Conservation (phyloP, 2,888 invertebrate species). For the Himalopsyche tibetana region DNA sequence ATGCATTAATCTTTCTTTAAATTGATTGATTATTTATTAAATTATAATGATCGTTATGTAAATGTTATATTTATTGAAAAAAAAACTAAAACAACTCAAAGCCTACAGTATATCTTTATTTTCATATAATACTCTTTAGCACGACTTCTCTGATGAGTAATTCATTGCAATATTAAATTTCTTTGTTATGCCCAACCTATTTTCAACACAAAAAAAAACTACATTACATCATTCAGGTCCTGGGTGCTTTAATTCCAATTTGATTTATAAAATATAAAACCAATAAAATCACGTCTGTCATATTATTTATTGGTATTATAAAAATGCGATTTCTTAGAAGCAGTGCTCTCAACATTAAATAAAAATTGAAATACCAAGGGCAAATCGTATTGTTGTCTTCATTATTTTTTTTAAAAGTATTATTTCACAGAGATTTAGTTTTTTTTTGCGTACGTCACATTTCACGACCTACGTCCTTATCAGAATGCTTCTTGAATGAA, state of each 20-base stretch:
- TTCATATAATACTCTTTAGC: too few relatives aligned
- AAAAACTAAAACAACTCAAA: too few relatives aligned
- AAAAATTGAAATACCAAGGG: not conserved
- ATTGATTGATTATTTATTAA: too few relatives aligned
- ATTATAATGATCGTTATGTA: too few relatives aligned
- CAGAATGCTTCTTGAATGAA: not conserved
- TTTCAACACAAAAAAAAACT: not conserved
- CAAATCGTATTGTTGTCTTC: not conserved
- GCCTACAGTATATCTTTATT: too few relatives aligned
- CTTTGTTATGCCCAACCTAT: constrained; percentile 28
- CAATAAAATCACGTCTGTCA: constrained; percentile 26
- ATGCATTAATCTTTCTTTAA: too few relatives aligned
- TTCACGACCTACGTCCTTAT: constrained; percentile 30
- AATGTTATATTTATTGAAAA: too few relatives aligned
- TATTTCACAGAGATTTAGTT: not conserved
- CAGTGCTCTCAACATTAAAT: constrained; percentile 2
- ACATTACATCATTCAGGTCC: constrained; percentile 9
- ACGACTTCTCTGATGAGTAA: not conserved
- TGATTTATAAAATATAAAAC: constrained; percentile 23
- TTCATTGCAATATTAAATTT: not conserved
- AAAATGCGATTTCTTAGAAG: constrained; percentile 14
- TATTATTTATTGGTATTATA: constrained; percentile 25
- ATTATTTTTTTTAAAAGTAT: constrained; percentile 17
- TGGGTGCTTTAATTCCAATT: not conserved
- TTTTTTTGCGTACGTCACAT: constrained; percentile 7